Base-by-base conservation (phyloP, 2,797 vertebrate species). In the Lateolabrax maculatus region DNA sequence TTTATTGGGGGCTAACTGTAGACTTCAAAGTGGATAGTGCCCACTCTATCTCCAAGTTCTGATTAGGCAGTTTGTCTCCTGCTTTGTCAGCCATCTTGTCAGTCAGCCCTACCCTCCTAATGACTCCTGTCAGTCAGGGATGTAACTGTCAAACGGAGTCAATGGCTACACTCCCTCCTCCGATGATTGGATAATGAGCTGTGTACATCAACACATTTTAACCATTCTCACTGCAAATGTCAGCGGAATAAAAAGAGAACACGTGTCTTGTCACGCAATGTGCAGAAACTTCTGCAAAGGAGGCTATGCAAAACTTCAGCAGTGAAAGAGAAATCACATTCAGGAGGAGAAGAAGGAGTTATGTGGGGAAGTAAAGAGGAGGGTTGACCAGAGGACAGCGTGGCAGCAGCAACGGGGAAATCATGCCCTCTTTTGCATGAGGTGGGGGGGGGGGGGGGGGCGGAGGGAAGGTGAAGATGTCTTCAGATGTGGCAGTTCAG, bases 31-130 rank as follows among this genome's bases (percentile, higher is more conserved):
- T 31, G n/a, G 61, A 80, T 12, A 36, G 44, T 37, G 66, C 72
- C 58, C 62, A 67, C 80, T 81, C 75, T 43, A 78, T 75, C 65
- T 82, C 56, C 49, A 49, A 68, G 71, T 83, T 90, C 87, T 90
- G 90, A 92, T 89, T 23, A 87, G 78, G 77, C 90, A 84, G 74
- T 89, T 87, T 84, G 87, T 85, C 84, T 90, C 75, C 73, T 85
- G 87, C 90, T 75, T 75, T 80, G 86, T 94, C 94, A 92, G 93
- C 93, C 93, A 92, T 94, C 89, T 94, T 95, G 91, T 93, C 93
- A 86, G 82, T 93, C 92, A 89, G 83, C 68, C 83, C 80, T 63
- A 69, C 64, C 83, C 44, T 80, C 51, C 77, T 93, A 94, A 94
- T 92, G 87, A 70, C 86, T 86, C 65, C 79, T 90, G 94, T 93